Base-by-base conservation (phyloP, 2,888 invertebrate species). In the Julus scanicus region DNA sequence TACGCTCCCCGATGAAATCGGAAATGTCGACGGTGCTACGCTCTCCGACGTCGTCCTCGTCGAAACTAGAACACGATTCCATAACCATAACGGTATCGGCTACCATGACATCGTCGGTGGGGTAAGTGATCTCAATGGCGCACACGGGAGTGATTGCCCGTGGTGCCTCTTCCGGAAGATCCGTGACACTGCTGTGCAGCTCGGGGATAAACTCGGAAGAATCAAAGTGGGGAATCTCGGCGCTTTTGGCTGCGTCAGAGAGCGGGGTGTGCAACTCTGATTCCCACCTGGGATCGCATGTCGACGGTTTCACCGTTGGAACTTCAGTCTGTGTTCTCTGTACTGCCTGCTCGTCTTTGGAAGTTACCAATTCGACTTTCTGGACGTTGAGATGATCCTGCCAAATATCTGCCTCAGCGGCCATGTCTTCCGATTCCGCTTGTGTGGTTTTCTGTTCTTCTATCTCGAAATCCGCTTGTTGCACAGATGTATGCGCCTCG, bases 41-140 rank as follows among this genome's bases (percentile, higher is more conserved):
- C 20, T 84, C 84, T 9, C 48, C 84, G 37, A 20, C 44, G 4
- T 84, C 40, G n/a, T 84, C 84, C 20, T 48, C 84, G 20, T 84
- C 84, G 40, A 84, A 84, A 20, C 84, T 84, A 20, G 44, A 48
- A 8, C 44, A 84, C 17, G 84, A 20, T 17, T 84, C 84, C 1
- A 40, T 84, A 1, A 84, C 84, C 84, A 84, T 84, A n/a, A 84
- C 11, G 48, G 84, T 84, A 20, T 84, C 84, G 9, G 84, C 84
- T 6, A 84, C 17, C 84, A 84, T 84, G 84, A 84, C 48, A 9
- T 84, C 44, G 20, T 84, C 84, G 20, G 71, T 71, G 71, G 71
- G 71, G 29, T 20, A 71, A 11, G 71, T 71, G 71, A 71, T 71
- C 71, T 71, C 71, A 29, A 71, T 71, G 71, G 71, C 20, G 29